Evolutionary conservation across 2,888 invertebrate species (phyloP), one percentile per base, ranked within the genome.

Genomic region (Deilephila elpenor): DNA sequence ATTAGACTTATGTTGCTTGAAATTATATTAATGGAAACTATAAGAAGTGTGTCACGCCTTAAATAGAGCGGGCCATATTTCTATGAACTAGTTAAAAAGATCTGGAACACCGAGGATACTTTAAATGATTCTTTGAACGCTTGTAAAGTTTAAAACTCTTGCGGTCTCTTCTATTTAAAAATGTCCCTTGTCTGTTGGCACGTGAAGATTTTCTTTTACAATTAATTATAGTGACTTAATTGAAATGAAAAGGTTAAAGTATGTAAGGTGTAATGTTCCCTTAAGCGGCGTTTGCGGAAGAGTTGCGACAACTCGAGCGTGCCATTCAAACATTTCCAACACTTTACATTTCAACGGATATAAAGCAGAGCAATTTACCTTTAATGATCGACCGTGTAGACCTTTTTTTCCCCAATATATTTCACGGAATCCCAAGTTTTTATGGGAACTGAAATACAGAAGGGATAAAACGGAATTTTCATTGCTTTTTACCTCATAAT

Each of bases 401-500:
- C 91, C 89, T 90, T 91, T 91, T 88, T 89, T 89, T 83, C 85
- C 89, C 88, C 88, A 88, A 92, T 91, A 91, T 90, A 90, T 91
- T 91, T 88, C 87, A 88, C 86, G 87, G 84, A 88, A 89, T 88
- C 87, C 88, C 88, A 90, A 91, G 89, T 92, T 93, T 93, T 93
- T 91, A 91, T 91, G 88, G 86, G 82, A 89, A 90, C 85, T 89
- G 89, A 90, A 91, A 92, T 88, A 89, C 90, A 88, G 85, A 86
- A 87, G 89, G 91, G 90, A 89, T 89, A 87, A 84, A 89, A 87
- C 84, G 84, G 89, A 86, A 88, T 89, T 93, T 91, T 93, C 91
- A 93, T 92, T 91, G 91, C 91, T 89, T 92, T 93, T 92, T 88
- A 90, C 89, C 87, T 89, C 89, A 88, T 91, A 89, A 92, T 90